phyloP scores from a whole-genome alignment of 2,888 invertebrate genomes.

The Tridacna crocea region DNA sequence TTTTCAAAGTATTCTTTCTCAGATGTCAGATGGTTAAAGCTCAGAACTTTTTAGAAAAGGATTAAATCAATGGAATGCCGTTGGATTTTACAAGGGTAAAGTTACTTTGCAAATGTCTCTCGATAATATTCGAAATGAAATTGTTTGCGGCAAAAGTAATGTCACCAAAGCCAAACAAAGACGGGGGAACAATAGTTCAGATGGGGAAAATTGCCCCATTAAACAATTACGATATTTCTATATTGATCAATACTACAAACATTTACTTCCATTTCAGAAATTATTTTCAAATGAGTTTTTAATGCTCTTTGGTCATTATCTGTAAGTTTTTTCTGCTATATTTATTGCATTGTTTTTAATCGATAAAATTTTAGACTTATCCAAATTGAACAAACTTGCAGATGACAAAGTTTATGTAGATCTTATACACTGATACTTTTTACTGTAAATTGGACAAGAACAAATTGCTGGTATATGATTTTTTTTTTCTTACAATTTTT shows the following conservation, averaged over 20 bases:
- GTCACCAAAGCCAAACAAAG: background rate
- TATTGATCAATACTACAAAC: slow-evolving; percentile 2
- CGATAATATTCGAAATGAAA: slow-evolving; percentile 6
- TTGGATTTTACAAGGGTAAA: background rate
- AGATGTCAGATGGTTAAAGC: background rate
- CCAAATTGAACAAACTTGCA: too few relatives aligned
- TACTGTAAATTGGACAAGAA: too few relatives aligned
- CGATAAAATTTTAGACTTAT: too few relatives aligned
- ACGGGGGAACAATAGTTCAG: background rate
- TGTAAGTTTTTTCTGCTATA: too few relatives aligned
- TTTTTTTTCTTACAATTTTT: too few relatives aligned
- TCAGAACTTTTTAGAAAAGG: background rate
- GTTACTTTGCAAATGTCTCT: slow-evolving; percentile 9
- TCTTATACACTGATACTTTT: too few relatives aligned
- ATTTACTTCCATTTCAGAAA: background rate
- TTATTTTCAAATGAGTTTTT: background rate
- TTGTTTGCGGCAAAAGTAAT: slow-evolving; percentile 12
- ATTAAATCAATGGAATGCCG: background rate
- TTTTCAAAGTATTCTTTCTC: background rate
- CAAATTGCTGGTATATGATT: too few relatives aligned
- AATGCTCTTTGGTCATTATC: background rate
- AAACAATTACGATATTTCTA: slow-evolving; percentile 19
- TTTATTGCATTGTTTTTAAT: too few relatives aligned
- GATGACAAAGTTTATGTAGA: too few relatives aligned
- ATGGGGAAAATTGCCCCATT: slow-evolving; percentile 15